Conservation (phyloP, 2,888 invertebrate species). For the Nasonovia ribisnigri region DNA sequence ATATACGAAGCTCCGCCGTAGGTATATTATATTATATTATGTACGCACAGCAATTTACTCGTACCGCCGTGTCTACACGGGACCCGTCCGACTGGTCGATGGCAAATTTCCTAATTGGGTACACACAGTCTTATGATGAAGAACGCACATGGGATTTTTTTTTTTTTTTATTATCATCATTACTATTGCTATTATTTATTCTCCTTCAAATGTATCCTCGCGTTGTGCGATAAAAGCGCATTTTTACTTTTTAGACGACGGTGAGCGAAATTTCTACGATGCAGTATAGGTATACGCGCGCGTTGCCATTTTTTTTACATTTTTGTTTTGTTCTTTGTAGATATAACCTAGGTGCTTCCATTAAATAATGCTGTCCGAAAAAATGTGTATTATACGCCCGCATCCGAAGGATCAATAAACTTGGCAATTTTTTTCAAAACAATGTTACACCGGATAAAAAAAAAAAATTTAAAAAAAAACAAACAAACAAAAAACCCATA, state of each 20-base stretch:
- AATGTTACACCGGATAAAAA: neutral
- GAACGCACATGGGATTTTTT: slow-evolving; percentile 41
- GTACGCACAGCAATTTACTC: neutral
- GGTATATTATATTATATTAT: neutral
- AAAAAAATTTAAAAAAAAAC: neutral
- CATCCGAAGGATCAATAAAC: slow-evolving; percentile 31
- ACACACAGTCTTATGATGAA: neutral
- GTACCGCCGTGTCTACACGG: neutral
- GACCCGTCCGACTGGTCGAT: slow-evolving; percentile 60
- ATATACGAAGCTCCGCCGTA: neutral
- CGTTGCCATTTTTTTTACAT: neutral
- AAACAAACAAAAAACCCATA: slow-evolving; percentile 19
- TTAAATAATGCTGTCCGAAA: neutral
- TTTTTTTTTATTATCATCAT: neutral
- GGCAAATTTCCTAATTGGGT: slow-evolving; percentile 56
- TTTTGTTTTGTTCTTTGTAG: neutral
- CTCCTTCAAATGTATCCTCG: neutral
- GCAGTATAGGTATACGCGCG: too few relatives aligned
- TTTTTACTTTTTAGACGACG: slow-evolving; percentile 45
- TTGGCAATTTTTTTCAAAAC: slow-evolving; percentile 39
- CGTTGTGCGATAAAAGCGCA: neutral
- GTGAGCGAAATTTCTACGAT: slow-evolving; percentile 24
- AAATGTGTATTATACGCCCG: slow-evolving; percentile 12
- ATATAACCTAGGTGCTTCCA: too few relatives aligned
- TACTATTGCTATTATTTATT: neutral